A percentile compares a stretch with the other conserved stretches of the same genome.
phyloP scores from a whole-genome alignment of 2,888 invertebrate species.

The Athripsodes cinereus region DNA sequence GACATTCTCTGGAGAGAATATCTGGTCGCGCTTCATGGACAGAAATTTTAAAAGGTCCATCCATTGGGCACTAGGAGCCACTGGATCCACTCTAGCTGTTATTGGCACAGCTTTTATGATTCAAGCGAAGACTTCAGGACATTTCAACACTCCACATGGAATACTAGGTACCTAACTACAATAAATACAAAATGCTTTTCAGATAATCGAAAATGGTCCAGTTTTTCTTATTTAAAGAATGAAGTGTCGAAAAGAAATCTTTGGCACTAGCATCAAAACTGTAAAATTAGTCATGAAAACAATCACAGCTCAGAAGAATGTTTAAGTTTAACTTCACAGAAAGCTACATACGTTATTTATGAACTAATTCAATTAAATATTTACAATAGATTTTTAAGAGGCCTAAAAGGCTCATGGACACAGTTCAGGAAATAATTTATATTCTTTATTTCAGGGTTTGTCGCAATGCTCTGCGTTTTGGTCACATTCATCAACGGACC shows the following conservation, averaged over 20 bases:
- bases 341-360: too few species aligned
- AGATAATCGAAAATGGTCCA: background rate
- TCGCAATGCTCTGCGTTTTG: conserved; percentile 14
- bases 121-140: conserved; percentile 37
- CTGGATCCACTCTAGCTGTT: conserved; percentile 46
- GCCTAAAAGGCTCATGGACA: too few species aligned
- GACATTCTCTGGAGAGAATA: conserved; percentile 45
- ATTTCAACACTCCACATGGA: conserved; percentile 41
- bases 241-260: too few species aligned
- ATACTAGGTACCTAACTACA: conserved; percentile 42
- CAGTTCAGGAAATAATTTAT: too few species aligned
- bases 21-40: conserved; percentile 44
- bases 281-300: too few species aligned
- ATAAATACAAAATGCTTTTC: background rate
- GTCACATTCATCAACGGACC: conserved; percentile 20
- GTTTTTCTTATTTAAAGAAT: too few species aligned
- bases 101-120: conserved; percentile 47
- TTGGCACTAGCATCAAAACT: too few species aligned
- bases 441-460: conserved; percentile 21
- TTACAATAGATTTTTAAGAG: too few species aligned
- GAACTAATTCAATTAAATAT: too few species aligned
- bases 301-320: too few species aligned
- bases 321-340: too few species aligned
- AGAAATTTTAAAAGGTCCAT: conserved; percentile 41
- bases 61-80: conserved; percentile 49